A percentile compares a stretch with the other conserved stretches of the same genome.
Evolutionary conservation across 2,113 vertebrate genomes (phyloP).

Genomic region (Embiotoca jacksoni): DNA sequence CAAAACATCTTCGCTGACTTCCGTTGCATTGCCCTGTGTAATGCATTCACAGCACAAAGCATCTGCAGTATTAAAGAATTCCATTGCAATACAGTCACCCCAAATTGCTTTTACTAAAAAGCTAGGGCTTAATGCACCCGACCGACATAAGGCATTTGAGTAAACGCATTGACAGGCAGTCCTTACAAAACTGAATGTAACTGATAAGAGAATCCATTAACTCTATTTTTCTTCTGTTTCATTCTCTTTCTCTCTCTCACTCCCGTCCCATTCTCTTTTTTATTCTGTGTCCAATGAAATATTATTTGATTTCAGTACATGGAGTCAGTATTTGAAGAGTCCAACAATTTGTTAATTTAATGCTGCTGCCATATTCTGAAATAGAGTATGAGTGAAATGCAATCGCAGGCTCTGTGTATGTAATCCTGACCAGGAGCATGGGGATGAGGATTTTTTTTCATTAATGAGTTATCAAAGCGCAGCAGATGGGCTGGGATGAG

Average conservation of each 20-base stretch:
- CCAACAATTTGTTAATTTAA: constrained; percentile 77
- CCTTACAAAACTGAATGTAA: constrained; percentile 76
- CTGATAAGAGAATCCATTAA: constrained; percentile 81
- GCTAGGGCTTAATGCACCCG: constrained; percentile 70
- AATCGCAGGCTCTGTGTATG: constrained; percentile 67
- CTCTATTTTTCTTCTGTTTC: constrained; percentile 70
- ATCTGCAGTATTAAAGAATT: constrained; percentile 70
- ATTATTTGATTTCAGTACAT: constrained; percentile 71
- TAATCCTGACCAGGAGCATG: constrained; percentile 81
- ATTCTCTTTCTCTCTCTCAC: constrained; percentile 54
- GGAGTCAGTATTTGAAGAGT: constrained; percentile 63
- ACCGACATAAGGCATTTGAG: constrained; percentile 71
- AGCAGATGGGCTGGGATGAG: constrained; percentile 82
- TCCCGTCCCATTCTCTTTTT: constrained; percentile 35
- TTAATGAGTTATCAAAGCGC: constrained; percentile 85
- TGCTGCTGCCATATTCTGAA: constrained; percentile 72
- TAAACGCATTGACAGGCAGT: constrained; percentile 72
- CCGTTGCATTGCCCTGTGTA: constrained; percentile 55
- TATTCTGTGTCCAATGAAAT: constrained; percentile 60
- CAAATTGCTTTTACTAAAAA: constrained; percentile 80
- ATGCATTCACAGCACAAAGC: constrained; percentile 70
- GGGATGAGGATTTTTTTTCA: constrained; percentile 76
- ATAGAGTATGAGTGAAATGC: constrained; percentile 72
- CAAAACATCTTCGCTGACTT: constrained; percentile 52
- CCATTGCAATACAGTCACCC: constrained; percentile 64